Evolutionary conservation across 2,888 invertebrate genomes (phyloP).

Genomic region (Sialis lutaria): DNA sequence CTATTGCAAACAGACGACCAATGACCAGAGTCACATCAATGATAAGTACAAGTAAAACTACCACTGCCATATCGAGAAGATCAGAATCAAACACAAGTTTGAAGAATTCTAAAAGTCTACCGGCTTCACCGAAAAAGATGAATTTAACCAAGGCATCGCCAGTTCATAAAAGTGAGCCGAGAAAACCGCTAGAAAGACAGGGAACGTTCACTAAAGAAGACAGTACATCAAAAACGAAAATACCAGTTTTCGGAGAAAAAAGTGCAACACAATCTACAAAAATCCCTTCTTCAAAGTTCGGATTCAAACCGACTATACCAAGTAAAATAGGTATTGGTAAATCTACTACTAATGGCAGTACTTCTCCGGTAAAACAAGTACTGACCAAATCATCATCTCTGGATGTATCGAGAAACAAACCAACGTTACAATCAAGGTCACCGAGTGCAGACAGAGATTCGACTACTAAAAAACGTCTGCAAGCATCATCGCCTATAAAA

Average conservation of each 20-base stretch:
- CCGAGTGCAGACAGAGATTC: conserved; percentile 24
- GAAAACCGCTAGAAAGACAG: conserved; percentile 46
- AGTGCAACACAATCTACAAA: conserved; percentile 90
- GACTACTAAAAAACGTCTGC: conserved; percentile 9
- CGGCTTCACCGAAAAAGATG: conserved; percentile 4
- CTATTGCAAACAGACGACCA: conserved; percentile 7
- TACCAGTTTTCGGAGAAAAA: conserved; percentile 31
- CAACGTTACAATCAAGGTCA: conserved; percentile 14
- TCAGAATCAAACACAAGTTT: not conserved
- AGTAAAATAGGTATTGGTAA: conserved; percentile 16
- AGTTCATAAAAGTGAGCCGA: conserved; percentile 4
- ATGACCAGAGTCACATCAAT: conserved; percentile 8
- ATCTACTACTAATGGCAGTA: conserved; percentile 15
- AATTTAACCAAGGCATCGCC: conserved; percentile 7
- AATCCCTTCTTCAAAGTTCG: conserved; percentile 30
- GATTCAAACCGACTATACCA: conserved; percentile 17
- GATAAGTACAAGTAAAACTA: conserved; percentile 8
- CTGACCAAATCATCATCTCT: conserved; percentile 2
- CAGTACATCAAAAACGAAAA: conserved; percentile 21
- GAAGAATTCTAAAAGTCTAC: not conserved
- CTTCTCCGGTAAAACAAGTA: not conserved
- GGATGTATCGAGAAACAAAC: not conserved
- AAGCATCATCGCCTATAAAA: conserved; percentile 24
- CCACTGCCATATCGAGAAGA: not conserved
- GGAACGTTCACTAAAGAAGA: conserved; percentile 88